Percentiles rank a stretch among this genome's conserved stretches.
These are phyloP conservation scores for Diglossa cyanea DNA, from an alignment of 2,797 vertebrate genomes.

Conservation along the genomic window DNA sequence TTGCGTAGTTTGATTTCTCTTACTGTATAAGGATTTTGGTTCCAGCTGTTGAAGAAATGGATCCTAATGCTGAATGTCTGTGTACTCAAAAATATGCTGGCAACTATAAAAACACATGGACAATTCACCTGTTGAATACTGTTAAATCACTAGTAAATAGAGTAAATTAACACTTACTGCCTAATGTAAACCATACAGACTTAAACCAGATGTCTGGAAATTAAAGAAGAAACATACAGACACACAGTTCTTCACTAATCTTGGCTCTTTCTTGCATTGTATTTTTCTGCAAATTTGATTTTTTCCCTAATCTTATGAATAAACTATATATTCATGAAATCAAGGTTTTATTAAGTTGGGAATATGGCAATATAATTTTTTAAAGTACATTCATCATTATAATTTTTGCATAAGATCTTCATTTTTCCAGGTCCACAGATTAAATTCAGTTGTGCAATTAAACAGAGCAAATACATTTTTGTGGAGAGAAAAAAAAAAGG, in stretches of 20 bases:
- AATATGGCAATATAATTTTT: background rate
- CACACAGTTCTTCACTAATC: background rate
- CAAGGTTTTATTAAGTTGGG: background rate
- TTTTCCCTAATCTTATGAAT: background rate
- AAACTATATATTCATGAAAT: conserved; percentile 3
- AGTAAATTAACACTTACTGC: background rate
- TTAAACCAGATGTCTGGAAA: background rate
- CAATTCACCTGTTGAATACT: background rate
- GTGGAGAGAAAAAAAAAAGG: background rate
- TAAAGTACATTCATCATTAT: background rate
- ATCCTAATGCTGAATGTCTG: background rate
- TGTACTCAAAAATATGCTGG: background rate
- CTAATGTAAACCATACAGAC: background rate
- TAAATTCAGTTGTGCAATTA: background rate
- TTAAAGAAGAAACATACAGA: background rate
- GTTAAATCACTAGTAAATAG: background rate
- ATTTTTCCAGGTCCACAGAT: background rate
- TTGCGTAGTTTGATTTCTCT: background rate
- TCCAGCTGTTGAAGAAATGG: background rate
- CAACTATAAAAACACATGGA: background rate
- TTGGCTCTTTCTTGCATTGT: background rate
- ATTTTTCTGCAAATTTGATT: background rate
- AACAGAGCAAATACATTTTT: background rate
- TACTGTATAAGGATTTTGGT: background rate
- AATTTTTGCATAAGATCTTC: background rate